Base-by-base conservation (phyloP, 1,140 invertebrate genomes). In the Maniola jurtina region DNA sequence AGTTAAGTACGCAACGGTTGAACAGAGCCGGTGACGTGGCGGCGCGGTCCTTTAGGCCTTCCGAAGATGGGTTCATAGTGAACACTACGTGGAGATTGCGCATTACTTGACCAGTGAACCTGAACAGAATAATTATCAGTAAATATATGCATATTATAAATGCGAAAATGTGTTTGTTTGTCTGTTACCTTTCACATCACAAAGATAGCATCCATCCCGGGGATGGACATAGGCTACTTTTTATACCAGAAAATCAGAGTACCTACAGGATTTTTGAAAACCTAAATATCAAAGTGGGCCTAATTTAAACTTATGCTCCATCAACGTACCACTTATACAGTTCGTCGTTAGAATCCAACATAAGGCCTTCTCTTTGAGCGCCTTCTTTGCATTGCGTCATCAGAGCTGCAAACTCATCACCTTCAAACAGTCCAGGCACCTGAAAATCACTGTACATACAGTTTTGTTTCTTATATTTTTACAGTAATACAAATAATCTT, bases 361-460 rank as follows among this genome's bases (percentile, higher is more conserved):
- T 99, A 0, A 99, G 91, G 8, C 99, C 99, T 92, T 99, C 98
- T 56, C 98, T 93, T 81, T 99, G 98, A 10, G 98, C 98, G 0
- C 98, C 98, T 91, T 99, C 99, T 90, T 99, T 99, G 83, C 99
- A 99, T 89, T 99, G 99, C 4, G 98, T 99, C 98, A 99, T 99
- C 52, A 99, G 91, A 0, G 99, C 99, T 0, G 98, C 98, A 87
- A 99, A 99, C 83, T 99, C 99, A 88, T 99, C 99, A 16, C 97
- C 96, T 90, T 97, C 96, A 79, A 97, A 97, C 11, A 97, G 88
- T 38, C 98, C 98, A 54, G 98, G 97, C 15, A 99, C 98, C 90
- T 91, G 48, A 71, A 65, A 34, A 50, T 50, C 57, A 63, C n/a
- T 36, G 38, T n/a, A 59, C 25, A 4, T 25, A 25, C 25, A 25